These are phyloP conservation scores for Kryptolebias marmoratus DNA, from an alignment of 2,113 vertebrate species.

Conservation along the genomic window DNA sequence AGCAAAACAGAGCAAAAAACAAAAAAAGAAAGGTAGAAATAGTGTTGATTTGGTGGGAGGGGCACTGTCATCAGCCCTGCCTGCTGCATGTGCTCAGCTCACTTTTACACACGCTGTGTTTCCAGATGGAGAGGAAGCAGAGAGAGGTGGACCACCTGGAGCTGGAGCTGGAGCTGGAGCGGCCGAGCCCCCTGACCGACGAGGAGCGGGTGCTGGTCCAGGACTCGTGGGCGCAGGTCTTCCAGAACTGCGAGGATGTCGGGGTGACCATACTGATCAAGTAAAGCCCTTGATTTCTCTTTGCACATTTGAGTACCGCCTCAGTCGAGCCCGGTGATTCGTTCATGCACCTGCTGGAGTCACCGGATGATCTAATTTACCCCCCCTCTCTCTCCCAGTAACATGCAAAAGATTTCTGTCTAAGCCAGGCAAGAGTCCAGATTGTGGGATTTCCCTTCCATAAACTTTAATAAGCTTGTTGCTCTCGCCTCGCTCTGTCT, in stretches of 20 bases:
- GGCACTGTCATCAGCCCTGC: conserved; percentile 26
- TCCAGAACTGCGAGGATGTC: conserved; percentile 71
- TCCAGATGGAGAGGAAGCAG: conserved; percentile 75
- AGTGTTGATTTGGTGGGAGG: conserved; percentile 39
- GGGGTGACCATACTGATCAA: conserved; percentile 80
- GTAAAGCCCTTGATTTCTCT: conserved; percentile 48
- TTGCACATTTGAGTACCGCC: background rate
- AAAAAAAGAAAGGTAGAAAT: conserved; percentile 42
- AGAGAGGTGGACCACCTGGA: conserved; percentile 65
- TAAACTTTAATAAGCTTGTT: conserved; percentile 1
- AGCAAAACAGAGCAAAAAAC: background rate
- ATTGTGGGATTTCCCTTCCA: background rate
- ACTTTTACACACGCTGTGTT: conserved; percentile 51
- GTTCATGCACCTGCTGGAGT: background rate
- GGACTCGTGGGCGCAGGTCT: conserved; percentile 79
- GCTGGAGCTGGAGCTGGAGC: conserved; percentile 66
- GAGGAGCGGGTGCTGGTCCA: conserved; percentile 71
- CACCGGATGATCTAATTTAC: background rate
- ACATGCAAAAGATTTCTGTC: background rate
- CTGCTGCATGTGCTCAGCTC: conserved; percentile 62
- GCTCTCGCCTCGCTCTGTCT: conserved; percentile 9
- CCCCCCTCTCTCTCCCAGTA: background rate
- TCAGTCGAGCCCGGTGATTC: background rate
- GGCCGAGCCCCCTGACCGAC: conserved; percentile 68
- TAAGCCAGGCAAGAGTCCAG: background rate